phyloP scores from a whole-genome alignment of 2,888 invertebrate species.

The Macropis europaea region DNA sequence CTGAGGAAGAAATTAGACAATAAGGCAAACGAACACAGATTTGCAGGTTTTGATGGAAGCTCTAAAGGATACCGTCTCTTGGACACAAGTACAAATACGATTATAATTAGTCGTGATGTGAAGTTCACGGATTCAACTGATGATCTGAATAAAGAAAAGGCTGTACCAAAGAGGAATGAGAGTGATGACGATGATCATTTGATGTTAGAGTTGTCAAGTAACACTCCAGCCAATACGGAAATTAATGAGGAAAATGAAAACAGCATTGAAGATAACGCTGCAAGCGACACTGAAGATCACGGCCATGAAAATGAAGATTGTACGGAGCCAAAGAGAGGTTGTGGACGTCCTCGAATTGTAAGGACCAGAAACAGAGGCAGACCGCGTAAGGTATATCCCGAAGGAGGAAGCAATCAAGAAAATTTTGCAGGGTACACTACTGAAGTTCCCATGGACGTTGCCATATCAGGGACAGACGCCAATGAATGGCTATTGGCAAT shows the following conservation, averaged over 20 bases:
- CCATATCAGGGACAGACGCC: background rate
- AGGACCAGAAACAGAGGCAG: background rate
- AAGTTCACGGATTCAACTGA: too few relatives aligned
- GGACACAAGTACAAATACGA: background rate
- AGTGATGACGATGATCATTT: background rate
- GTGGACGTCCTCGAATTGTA: slow-evolving; percentile 2
- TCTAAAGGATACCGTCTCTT: slow-evolving; percentile 21
- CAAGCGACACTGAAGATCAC: too few relatives aligned
- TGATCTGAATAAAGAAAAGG: background rate
- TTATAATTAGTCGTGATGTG: too few relatives aligned
- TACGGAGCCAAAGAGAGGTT: background rate
- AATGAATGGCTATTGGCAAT: background rate
- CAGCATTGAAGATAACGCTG: background rate
- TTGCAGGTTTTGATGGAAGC: background rate
- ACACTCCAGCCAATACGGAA: background rate
- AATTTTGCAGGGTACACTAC: background rate
- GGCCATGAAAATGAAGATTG: background rate
- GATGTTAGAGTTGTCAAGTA: background rate
- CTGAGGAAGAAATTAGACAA: background rate
- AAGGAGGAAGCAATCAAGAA: background rate
- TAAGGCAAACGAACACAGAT: background rate
- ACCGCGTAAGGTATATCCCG: slow-evolving; percentile 7
- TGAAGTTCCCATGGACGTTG: background rate
- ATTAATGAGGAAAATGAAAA: background rate
- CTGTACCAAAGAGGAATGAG: background rate